Conservation (phyloP, 2,888 invertebrate genomes). For the Ochropleura plecta region DNA sequence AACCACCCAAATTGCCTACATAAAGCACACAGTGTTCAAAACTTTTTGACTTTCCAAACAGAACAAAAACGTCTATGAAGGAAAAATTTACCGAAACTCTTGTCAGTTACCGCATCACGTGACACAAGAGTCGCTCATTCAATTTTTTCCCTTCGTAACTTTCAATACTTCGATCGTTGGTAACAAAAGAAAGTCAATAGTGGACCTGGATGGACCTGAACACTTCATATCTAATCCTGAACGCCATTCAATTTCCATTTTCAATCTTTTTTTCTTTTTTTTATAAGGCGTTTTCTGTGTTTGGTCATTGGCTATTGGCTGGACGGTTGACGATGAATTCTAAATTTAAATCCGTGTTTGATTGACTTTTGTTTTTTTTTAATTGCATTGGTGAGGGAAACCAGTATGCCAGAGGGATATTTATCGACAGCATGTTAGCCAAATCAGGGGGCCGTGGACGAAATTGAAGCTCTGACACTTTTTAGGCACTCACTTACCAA, state of each 20-base stretch:
- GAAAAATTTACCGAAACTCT: constrained; percentile 12
- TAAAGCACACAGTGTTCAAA: not conserved
- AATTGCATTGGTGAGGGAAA: too few species aligned
- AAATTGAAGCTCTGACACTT: too few species aligned
- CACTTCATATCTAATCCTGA: constrained; percentile 46
- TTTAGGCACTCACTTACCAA: too few species aligned
- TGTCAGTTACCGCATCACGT: constrained; percentile 42
- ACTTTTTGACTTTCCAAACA: not conserved
- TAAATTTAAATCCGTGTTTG: constrained; percentile 5
- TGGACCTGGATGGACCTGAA: constrained; percentile 32
- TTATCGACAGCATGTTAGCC: too few species aligned
- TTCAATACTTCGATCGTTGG: constrained; percentile 44
- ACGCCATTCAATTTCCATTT: constrained; percentile 38
- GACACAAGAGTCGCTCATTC: constrained; percentile 45
- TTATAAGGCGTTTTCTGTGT: not conserved
- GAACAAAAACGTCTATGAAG: not conserved
- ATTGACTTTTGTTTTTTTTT: not conserved
- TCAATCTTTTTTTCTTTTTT: constrained; percentile 10
- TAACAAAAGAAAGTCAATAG: constrained; percentile 57
- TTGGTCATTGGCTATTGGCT: not conserved
- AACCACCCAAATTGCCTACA: not conserved
- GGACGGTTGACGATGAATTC: not conserved
- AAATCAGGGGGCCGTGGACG: too few species aligned
- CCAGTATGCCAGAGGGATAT: too few species aligned
- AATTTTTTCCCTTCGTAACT: constrained; percentile 58